Conservation (phyloP, 2,113 vertebrate species). For the Pontoporia blainvillei region DNA sequence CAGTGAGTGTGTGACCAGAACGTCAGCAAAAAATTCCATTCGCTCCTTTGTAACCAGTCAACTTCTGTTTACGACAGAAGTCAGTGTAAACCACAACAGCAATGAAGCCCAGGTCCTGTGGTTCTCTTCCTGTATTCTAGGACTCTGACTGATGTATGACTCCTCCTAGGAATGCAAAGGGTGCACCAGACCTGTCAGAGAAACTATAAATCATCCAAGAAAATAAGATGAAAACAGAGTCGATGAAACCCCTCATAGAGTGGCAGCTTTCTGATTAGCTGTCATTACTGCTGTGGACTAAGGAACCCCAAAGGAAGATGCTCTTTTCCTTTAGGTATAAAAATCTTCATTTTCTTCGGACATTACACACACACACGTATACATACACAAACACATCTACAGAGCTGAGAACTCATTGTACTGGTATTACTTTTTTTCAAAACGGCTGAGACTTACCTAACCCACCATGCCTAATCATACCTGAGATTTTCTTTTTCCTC, state of each 20-base stretch:
- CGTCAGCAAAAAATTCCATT: background rate
- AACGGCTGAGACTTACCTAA: background rate
- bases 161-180: background rate
- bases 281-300: background rate
- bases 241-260: background rate
- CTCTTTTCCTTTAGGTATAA: constrained; percentile 19
- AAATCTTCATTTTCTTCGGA: constrained; percentile 52
- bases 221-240: constrained; percentile 46
- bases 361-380: background rate
- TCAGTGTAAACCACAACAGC: background rate
- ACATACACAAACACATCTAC: background rate
- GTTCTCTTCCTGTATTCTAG: background rate
- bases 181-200: constrained; percentile 52
- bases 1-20: background rate
- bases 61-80: background rate
- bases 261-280: constrained; percentile 28
- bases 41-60: background rate
- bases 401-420: background rate
- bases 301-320: constrained; percentile 27
- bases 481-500: constrained; percentile 41
- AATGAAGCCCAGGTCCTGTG: background rate
- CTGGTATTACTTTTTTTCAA: background rate
- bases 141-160: background rate
- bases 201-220: constrained; percentile 39
- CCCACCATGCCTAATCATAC: background rate